A percentile compares a stretch with the other conserved stretches of the same genome.
phyloP scores from a whole-genome alignment of 2,113 vertebrate species.

The Scomber japonicus region DNA sequence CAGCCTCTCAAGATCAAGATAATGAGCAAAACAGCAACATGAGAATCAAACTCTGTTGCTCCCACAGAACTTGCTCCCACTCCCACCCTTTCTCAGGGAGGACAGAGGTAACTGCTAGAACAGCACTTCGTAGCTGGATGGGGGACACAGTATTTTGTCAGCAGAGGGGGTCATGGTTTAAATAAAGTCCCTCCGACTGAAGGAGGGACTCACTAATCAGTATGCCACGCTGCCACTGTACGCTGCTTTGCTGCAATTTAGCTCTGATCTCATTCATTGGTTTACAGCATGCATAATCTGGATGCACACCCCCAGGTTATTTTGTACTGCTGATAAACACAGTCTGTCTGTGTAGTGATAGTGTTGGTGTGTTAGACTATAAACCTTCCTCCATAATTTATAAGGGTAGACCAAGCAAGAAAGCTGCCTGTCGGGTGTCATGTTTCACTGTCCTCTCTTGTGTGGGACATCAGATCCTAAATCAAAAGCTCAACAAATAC shows the following conservation, averaged over 20 bases:
- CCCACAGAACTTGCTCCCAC: not conserved
- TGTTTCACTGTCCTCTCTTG: not conserved
- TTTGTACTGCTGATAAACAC: conserved; percentile 16
- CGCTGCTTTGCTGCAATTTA: not conserved
- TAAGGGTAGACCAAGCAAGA: not conserved
- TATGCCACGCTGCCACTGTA: conserved; percentile 8
- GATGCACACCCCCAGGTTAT: conserved; percentile 6
- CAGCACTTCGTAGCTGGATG: not conserved
- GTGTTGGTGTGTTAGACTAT: conserved; percentile 22
- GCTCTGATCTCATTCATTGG: conserved; percentile 37
- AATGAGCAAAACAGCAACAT: not conserved
- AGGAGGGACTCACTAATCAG: conserved; percentile 3
- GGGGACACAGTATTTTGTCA: not conserved
- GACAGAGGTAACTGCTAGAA: conserved; percentile 5
- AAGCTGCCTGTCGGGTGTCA: not conserved
- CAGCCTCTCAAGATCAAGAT: not conserved
- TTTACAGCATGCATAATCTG: conserved; percentile 11
- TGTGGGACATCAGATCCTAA: not conserved
- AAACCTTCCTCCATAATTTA: conserved; percentile 23
- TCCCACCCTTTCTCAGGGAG: not conserved
- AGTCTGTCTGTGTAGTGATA: conserved; percentile 13
- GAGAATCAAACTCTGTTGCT: too few species aligned
- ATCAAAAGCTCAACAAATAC: not conserved
- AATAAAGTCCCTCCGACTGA: not conserved
- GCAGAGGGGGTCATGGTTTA: not conserved